Base-by-base conservation (phyloP, 2,113 vertebrate genomes). In the Eleginops maclovinus region DNA sequence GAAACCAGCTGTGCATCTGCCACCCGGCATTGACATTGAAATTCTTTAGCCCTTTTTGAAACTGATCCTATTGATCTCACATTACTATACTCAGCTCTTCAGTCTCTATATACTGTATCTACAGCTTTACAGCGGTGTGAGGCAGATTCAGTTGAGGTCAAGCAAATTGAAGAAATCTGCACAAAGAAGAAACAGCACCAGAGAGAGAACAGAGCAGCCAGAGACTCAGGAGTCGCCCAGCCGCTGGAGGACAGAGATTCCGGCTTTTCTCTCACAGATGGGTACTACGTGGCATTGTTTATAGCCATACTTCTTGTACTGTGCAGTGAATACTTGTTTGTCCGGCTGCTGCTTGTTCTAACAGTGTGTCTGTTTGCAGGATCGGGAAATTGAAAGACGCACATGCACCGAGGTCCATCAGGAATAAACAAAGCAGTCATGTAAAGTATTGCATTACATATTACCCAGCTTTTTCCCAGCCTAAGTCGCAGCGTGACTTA, bases 211-310 rank as follows among this genome's bases (percentile, higher is more conserved):
- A 82, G 65, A 69, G 81, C 43, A 1, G 65, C 83, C 71, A 86
- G 83, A 82, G 87, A 94, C 88, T 90, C 93, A 70, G 91, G 90
- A 73, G 86, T 92, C 16, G 81, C 80, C 21, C 85, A 92, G 87
- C 91, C 85, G 11, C 55, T 92, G 66, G 93, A 93, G 67, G 93
- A 92, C 22, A 82, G 84, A 82, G 90, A 92, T 31, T 83, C 83
- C 79, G 89, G 90, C 68, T 79, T 86, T 76, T 83, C 82, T 26
- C 63, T 82, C 49, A 82, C 78, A 50, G 86, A 84, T 36, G 72
- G 89, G 46, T 92, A 92, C 85, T 54, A 58, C 26, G 53, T 19
- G 44, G 28, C 8, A 13, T 0, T 15, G 13, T 26, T 11, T 28
- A 50, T 31, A 2, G 58, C 19, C 26, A 26, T 5, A 4, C 40